Evolutionary conservation across 2,888 invertebrate genomes (phyloP), one percentile per base, ranked within the genome.

Genomic region (Protodeltote pygarga): DNA sequence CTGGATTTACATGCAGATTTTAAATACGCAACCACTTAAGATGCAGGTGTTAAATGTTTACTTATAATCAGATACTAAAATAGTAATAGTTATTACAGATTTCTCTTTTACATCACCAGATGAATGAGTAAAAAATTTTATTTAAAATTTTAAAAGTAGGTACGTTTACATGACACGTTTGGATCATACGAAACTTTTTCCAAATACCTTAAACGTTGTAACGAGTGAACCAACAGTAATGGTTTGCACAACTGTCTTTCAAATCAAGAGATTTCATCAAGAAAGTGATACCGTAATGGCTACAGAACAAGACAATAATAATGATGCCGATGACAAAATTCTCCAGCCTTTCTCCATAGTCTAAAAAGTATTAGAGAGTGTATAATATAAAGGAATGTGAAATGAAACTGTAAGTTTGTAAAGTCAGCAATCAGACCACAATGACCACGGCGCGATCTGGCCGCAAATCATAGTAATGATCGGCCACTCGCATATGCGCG

Each of bases 381-480:
- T 11, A 49, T 17, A 44, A 48, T 48, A 47, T 23, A 41, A 31
- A 47, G 33, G 49, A 61, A 63, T 68, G 63, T 51, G 50, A 59
- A 72, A 65, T 62, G 65, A 69, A 71, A 73, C 55, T 65, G 55
- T 61, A 57, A 65, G 60, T 71, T 54, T 61, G 66, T 59, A 53
- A 65, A 66, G 49, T 62, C 55, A 50, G 61, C 66, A 55, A 69
- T 67, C 51, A 60, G 49, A 63, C 60, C 59, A 68, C 66, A 66
- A 62, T 63, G 60, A 63, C 57, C 53, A 50, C 51, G 62, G 35
- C 16, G 38, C 49, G 64, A 65, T 60, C 55, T 41, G 45, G 65
- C 73, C 55, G 62, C 70, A 72, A 75, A 75, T 75, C 66, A 73
- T 61, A 65, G 67, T 69, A 74, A 71, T 75, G 54, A 66, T 61